Base-by-base conservation (phyloP, 1,140 invertebrate species). In the Halotydeus destructor region DNA sequence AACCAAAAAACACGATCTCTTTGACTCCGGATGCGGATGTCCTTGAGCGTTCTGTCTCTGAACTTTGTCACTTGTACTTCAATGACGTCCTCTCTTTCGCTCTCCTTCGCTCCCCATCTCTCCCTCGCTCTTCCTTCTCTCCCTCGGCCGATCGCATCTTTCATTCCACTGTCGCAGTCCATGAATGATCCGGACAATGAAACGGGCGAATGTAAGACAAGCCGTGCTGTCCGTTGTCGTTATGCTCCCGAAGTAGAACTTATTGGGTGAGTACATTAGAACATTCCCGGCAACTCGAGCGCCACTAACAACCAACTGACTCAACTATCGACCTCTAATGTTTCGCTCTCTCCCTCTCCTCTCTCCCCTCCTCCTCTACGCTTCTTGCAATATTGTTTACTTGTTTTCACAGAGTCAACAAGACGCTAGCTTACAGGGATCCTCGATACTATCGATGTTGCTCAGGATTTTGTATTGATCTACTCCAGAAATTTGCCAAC, bases 391-490 rank as follows among this genome's bases (percentile, higher is more conserved):
- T 30, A 30, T 9, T 30, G 8, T 30, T 30, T 30, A 8, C 27
- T 14, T 6, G n/a, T n/a, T n/a, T n/a, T 26, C 28, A 2, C 63
- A 83, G 79, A 47, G 66, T 80, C 49, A 78, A 84, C 58, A 68
- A 75, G 30, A 67, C 71, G 12, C 67, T 70, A 44, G 76, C 77
- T 23, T 75, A 79, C 55, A 69, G 72, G 43, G 83, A 86, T 58
- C 77, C 74, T 46, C 79, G 74, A 39, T 72, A 78, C 49, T 84
- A 48, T 44, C 76, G 82, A 53, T 98, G 93, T 63, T 97, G 89
- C 59, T 86, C 85, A 42, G 93, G 93, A 12, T 91, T 96, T 59
- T 94, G 86, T 61, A 91, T 98, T 46, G 91, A 97, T 63, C 50
- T 70, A 9, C 54, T 70, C 18, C 47, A 57, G 28, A 60, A 61